Percentiles rank a stretch among this genome's conserved stretches.
Evolutionary conservation across 2,888 invertebrate species (phyloP).

Genomic region (Polydrusus pterygomalis): DNA sequence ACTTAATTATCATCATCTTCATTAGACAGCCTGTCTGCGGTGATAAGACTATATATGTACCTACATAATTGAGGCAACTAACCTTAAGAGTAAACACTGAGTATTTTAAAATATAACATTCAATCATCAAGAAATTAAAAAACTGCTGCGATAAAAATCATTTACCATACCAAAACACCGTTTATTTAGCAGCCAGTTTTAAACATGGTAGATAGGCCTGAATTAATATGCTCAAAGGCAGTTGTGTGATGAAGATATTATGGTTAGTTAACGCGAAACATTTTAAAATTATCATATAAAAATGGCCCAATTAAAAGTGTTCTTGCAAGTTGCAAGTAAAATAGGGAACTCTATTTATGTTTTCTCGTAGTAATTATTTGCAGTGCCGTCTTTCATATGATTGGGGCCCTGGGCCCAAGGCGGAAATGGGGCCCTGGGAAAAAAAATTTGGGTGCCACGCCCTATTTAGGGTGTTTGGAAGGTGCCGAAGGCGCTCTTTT

Average conservation of each 20-base stretch:
- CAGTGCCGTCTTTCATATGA: too few relatives aligned
- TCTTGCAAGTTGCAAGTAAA: constrained; percentile 12
- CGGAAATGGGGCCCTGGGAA: too few relatives aligned
- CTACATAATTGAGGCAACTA: too few relatives aligned
- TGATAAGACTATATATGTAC: background rate
- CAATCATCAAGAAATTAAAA: constrained; percentile 10
- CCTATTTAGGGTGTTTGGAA: too few relatives aligned
- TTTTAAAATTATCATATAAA: constrained; percentile 23
- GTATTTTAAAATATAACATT: too few relatives aligned
- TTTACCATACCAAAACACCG: constrained; percentile 3
- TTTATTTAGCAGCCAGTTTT: constrained; percentile 5
- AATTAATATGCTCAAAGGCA: background rate
- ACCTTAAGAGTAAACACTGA: too few relatives aligned
- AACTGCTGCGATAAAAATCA: background rate
- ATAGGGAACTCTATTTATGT: background rate
- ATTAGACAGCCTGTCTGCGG: background rate
- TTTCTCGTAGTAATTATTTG: background rate
- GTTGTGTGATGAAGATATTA: constrained; percentile 19
- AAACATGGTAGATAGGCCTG: constrained; percentile 15
- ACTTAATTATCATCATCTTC: background rate
- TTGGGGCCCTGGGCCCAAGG: too few relatives aligned
- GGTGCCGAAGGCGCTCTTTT: too few relatives aligned
- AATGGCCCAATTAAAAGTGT: constrained; percentile 6
- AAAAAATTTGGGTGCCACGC: too few relatives aligned
- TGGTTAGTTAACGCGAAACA: constrained; percentile 18